Base-by-base conservation (phyloP, 2,888 invertebrate species). In the Pocota personata region DNA sequence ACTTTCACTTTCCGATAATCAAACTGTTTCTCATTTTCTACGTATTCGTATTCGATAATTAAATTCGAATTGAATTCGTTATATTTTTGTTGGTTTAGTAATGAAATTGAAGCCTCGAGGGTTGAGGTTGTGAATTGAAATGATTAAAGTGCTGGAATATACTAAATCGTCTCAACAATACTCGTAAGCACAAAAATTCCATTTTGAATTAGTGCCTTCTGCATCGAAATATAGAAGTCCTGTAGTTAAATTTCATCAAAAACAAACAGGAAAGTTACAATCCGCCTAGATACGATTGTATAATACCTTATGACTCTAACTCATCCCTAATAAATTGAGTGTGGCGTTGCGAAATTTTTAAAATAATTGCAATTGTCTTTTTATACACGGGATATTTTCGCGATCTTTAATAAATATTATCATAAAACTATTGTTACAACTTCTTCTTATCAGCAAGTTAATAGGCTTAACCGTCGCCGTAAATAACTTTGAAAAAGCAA, bases 121-220 rank as follows among this genome's bases (percentile, higher is more conserved):
- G 16, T n/a, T n/a, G n/a, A 16, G 4, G 16, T n/a, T 19, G 32
- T 10, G 32, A 32, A 12, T 19, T 35, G 16, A 35, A 57, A 16
- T 57, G 57, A 57, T 57, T 35, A 57, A 57, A 57, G 57, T 57
- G 57, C 35, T 27, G 2, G 2, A 21, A n/a, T n/a, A 58, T 58
- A n/a, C n/a, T n/a, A 58, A 58, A 58, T 58, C 58, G 37, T 58
- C 35, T 19, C 37, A 37, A 21, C 58, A 58, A 37, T 24, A 24
- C n/a, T n/a, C n/a, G n/a, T 57, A 57, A 57, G 8, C 16, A 35
- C 0, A 35, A 19, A 12, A 58, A 58, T 35, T 32, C 16, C 30
- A 30, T 8, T 35, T 35, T 58, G 58, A 58, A 37, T 58, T 37
- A 58, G 19, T 58, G 37, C 6, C 37, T 10, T 14, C 6, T 21